Base-by-base conservation (phyloP, 2,888 invertebrate genomes). In the Drosophila fulvimacula region DNA sequence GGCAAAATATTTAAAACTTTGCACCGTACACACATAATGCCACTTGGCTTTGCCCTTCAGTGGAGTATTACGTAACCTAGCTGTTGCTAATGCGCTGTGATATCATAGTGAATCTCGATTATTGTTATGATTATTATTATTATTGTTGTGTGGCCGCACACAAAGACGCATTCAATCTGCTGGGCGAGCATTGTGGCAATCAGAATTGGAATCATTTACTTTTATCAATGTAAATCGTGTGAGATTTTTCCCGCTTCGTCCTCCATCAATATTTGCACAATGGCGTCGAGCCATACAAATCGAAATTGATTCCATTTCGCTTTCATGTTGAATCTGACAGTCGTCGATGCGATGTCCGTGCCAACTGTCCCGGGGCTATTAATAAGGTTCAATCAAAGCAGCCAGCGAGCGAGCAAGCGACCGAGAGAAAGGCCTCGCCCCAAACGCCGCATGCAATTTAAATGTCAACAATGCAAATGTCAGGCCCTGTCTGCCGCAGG, bases 381-480 rank as follows among this genome's bases (percentile, higher is more conserved):
- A 72, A 72, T 69, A 79, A 60, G 62, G 36, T 51, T 49, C 53
- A 61, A 67, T 53, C 53, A 39, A 17, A 27, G 38, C 38, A 21
- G 41, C 11, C 42, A 5, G 27, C 17, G 46, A n/a, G n/a, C n/a
- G n/a, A n/a, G n/a, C n/a, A n/a, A n/a, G n/a, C n/a, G n/a, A n/a
- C n/a, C n/a, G n/a, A 41, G 58, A 52, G 42, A 53, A 13, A 49
- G 55, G 24, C 58, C 42, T 30, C 42, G 24, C 24, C 48, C 32
- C 41, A 11, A 42, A 6, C 42, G n/a, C 30, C 51, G 46, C 59
- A 61, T 62, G 69, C 71, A 69, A 74, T 79, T 80, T 69, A 80
- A 74, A 74, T 79, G 80, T 61, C 74, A 77, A 68, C 77, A 80
- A 77, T 80, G 74, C 74, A 77, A 38, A 24, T 52, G 59, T 42